phyloP scores from a whole-genome alignment of 64 coral and sea anemone genomes.

The Actinia equina region DNA sequence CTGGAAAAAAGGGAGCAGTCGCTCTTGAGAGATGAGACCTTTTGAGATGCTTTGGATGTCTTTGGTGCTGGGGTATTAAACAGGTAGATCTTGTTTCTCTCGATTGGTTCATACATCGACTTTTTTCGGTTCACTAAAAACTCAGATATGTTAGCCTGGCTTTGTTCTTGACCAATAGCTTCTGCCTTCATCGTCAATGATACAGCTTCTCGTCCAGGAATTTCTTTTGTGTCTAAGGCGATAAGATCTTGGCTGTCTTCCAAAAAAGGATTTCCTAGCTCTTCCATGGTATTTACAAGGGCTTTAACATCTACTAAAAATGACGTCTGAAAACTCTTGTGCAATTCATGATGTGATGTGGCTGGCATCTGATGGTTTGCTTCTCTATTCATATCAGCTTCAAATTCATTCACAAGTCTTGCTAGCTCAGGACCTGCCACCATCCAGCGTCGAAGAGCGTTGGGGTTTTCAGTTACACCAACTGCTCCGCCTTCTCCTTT shows the following conservation, averaged over 20 bases:
- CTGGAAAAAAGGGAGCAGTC: slow-evolving; percentile 57
- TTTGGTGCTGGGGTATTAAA: slow-evolving; percentile 8
- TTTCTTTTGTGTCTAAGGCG: slow-evolving; percentile 17
- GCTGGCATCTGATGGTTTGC: not conserved
- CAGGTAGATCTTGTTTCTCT: slow-evolving; percentile 35
- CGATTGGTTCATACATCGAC: slow-evolving; percentile 31
- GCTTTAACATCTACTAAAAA: slow-evolving; percentile 23
- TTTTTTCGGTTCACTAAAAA: slow-evolving; percentile 23
- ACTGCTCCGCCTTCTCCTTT: slow-evolving; percentile 59
- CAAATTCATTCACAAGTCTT: slow-evolving; percentile 43
- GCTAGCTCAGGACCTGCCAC: slow-evolving; percentile 38
- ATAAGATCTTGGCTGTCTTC: slow-evolving; percentile 38
- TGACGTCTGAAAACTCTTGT: slow-evolving; percentile 33
- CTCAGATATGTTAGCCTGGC: slow-evolving; percentile 18
- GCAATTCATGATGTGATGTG: slow-evolving; percentile 39
- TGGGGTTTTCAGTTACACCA: slow-evolving; percentile 38
- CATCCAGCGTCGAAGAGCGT: slow-evolving; percentile 59
- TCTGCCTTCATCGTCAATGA: not conserved
- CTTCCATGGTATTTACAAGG: slow-evolving; percentile 28
- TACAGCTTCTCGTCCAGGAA: slow-evolving; percentile 13
- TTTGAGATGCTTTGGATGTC: slow-evolving; percentile 25
- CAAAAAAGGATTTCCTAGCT: slow-evolving; percentile 44
- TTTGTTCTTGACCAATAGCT: slow-evolving; percentile 21
- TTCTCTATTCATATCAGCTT: not conserved
- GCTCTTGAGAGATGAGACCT: slow-evolving; percentile 42